phyloP scores from a whole-genome alignment of 1,140 invertebrate genomes.

The Aphis gossypii region DNA sequence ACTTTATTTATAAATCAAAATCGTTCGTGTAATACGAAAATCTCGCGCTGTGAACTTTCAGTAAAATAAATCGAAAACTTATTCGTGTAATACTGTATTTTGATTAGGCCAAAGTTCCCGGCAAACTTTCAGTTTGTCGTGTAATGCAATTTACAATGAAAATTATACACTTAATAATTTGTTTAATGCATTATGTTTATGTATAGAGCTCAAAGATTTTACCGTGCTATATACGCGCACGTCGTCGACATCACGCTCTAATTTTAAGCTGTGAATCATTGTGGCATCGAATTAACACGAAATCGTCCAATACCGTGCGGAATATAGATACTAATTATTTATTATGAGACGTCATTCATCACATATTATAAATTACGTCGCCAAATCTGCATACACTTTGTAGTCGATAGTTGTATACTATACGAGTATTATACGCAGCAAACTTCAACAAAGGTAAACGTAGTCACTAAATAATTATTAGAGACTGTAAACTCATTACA shows the following conservation, averaged over 20 bases:
- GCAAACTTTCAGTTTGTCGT: not conserved
- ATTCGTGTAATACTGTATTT: not conserved
- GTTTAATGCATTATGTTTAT: too few species aligned
- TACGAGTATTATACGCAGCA: too few species aligned
- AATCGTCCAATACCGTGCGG: not conserved
- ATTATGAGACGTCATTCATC: not conserved
- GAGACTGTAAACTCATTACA: too few species aligned
- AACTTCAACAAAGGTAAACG: too few species aligned
- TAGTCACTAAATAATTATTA: not conserved
- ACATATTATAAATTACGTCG: not conserved
- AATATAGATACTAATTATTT: not conserved
- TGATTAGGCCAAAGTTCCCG: not conserved
- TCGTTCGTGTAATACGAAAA: not conserved
- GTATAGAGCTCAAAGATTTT: not conserved
- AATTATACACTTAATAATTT: not conserved
- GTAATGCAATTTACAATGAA: not conserved
- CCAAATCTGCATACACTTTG: not conserved
- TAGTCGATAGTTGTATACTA: too few species aligned
- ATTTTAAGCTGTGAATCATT: not conserved
- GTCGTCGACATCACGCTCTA: not conserved
- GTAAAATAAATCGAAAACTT: not conserved
- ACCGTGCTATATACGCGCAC: not conserved
- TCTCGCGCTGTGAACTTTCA: not conserved
- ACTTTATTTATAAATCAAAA: not conserved
- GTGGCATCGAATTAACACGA: not conserved